Base-by-base conservation (phyloP, 2,888 invertebrate genomes). In the Synergus gifuensis region DNA sequence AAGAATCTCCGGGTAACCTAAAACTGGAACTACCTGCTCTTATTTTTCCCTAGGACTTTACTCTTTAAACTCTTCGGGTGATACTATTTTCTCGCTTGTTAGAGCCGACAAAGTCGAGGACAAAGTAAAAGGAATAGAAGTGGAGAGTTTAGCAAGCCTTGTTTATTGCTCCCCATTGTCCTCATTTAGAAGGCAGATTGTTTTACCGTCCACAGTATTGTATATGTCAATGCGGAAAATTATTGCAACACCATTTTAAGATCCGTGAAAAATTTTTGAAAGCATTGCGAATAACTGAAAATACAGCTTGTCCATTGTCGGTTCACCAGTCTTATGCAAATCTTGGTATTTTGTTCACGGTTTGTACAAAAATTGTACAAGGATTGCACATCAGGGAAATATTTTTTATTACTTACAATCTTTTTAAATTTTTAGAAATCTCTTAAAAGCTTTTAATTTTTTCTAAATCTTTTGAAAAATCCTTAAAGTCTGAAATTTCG, bases 121-220 rank as follows among this genome's bases (percentile, higher is more conserved):
- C 64, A 42, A 66, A 66, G 64, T 66, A 66, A 66, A 42, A 66
- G 64, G 42, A 42, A 66, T 66, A 66, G 64, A 42, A 42, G 42
- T 42, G 64, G 64, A 14, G 42, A 40, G 64, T 66, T 66, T 42
- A 66, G 64, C 42, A 42, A 66, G 64, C 36, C 42, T 66, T 66
- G 64, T 66, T 66, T 66, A 66, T 66, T 66, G 64, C 42, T 66
- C 9, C 40, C 64, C n/a, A 66, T 66, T 66, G 63, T 63, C 36
- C 63, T 63, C 40, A 40, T 63, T 40, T 63, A 5, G n/a, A 63
- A 63, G 63, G 63, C 28, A 63, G 63, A 63, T 63, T 63, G 63
- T 63, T 63, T 36, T 63, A 36, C 36, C 8, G 14, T 14, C 28
- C 36, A 63, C 7, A 36, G 36, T 63, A 63, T 63, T 63, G 63